These are phyloP conservation scores for Athrips mouffetella DNA, from an alignment of 2,888 invertebrate genomes.

Conservation along the genomic window DNA sequence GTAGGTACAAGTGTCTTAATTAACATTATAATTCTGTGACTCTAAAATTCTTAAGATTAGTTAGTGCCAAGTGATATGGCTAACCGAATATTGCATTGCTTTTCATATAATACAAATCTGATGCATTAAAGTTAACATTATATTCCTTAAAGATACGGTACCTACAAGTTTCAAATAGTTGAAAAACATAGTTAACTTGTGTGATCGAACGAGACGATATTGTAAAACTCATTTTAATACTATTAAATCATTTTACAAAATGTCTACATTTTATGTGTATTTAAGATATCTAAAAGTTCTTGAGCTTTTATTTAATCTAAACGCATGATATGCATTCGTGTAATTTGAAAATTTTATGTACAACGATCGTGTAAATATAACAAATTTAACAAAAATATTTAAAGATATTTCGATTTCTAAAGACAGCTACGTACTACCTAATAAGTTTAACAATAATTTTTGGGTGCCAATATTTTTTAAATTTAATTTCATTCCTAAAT, in stretches of 20 bases:
- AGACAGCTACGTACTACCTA: conserved; percentile 27
- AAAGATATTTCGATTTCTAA: conserved; percentile 24
- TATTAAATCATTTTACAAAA: conserved; percentile 29
- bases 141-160: conserved; percentile 8
- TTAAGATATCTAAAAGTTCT: conserved; percentile 43
- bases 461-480: conserved; percentile 25
- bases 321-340: conserved; percentile 59
- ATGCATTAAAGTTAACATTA: conserved; percentile 16
- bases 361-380: conserved; percentile 55
- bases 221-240: conserved; percentile 34
- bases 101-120: conserved; percentile 25
- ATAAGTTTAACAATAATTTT: conserved; percentile 27
- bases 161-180: conserved; percentile 9
- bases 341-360: conserved; percentile 43
- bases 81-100: conserved; percentile 22
- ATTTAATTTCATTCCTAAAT: conserved; percentile 21
- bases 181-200: conserved; percentile 7
- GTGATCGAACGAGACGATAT: too few relatives aligned
- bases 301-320: conserved; percentile 52
- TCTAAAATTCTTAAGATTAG: conserved; percentile 47
- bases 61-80: conserved; percentile 62
- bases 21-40: conserved; percentile 52
- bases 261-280: conserved; percentile 36
- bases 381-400: conserved; percentile 58
- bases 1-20: conserved; percentile 55